Evolutionary conservation across 2,888 invertebrate genomes (phyloP), one percentile per base, ranked within the genome.

Genomic region (Lottia scabra): DNA sequence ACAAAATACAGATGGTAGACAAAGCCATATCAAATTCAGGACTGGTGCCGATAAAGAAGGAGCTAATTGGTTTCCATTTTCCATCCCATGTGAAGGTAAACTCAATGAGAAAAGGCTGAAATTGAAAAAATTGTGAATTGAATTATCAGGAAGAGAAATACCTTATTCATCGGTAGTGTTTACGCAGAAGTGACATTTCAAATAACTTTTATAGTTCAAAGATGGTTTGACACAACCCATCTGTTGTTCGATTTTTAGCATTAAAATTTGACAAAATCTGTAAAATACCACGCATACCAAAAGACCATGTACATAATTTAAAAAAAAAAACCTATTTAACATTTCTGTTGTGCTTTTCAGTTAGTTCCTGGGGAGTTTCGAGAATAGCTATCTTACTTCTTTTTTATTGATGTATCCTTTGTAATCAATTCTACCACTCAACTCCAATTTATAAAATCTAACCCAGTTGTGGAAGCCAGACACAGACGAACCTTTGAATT

Each of bases 381-480:
- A 38, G 38, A 38, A 8, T 8, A 8, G 38, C 23, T 23, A 8
- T 38, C 48, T 56, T 70, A 78, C 80, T 65, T 76, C 68, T 12
- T 43, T 56, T 10, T 78, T 73, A 30, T 75, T 75, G 19, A 84
- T 74, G 67, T 82, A 85, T 15, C 86, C 86, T 68, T 75, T 69
- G 73, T 85, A 85, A 48, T 82, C 70, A 1, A 84, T 64, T 4
- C 75, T 70, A 0, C 80, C 81, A 13, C 76, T 76, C 68, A 83
- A 80, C 90, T 97, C 97, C 89, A 95, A 94, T 73, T 92, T 92
- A 71, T 93, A 92, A 84, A 95, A 96, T 89, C 95, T 95, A 44
- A 97, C 91, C 97, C 97, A 97, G 88, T 96, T 96, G 89, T 98
- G 97, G 78, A 97, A 91, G 12, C 97, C 97, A 87, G 90, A 93